Evolutionary conservation across 1,140 invertebrate genomes (phyloP).

Genomic region (Melanaphis sacchari): DNA sequence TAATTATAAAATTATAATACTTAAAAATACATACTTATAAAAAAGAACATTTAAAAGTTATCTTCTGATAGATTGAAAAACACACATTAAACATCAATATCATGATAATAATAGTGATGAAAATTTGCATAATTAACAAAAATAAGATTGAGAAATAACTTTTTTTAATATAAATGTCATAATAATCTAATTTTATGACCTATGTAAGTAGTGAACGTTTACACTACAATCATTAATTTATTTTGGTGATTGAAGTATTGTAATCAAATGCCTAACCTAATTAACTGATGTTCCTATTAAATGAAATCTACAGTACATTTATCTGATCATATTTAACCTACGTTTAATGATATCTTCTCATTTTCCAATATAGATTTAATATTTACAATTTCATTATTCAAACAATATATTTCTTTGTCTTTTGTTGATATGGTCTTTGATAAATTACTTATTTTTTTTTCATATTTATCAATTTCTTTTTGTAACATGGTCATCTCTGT

Average conservation of each 20-base stretch:
- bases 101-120: not conserved
- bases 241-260: not conserved
- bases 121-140: not conserved
- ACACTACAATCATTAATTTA: not conserved
- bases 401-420: conserved; percentile 51
- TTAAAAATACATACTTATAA: not conserved
- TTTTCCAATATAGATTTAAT: conserved; percentile 51
- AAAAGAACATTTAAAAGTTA: not conserved
- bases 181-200: not conserved
- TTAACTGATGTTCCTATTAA: not conserved
- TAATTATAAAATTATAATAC: not conserved
- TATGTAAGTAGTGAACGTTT: not conserved
- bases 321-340: conserved; percentile 65
- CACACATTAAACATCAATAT: not conserved
- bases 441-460: conserved; percentile 1
- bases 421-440: conserved; percentile 27
- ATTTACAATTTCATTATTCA: conserved; percentile 49
- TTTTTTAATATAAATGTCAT: not conserved
- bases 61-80: not conserved
- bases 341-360: conserved; percentile 36
- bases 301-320: conserved; percentile 62
- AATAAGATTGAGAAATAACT: not conserved
- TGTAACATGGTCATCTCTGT: conserved; percentile 15
- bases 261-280: not conserved
- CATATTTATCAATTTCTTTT: conserved; percentile 54